Percentiles rank a stretch among this genome's conserved stretches.
Evolutionary conservation across 2,797 vertebrate species (phyloP).

Genomic region (Botia kubotai): DNA sequence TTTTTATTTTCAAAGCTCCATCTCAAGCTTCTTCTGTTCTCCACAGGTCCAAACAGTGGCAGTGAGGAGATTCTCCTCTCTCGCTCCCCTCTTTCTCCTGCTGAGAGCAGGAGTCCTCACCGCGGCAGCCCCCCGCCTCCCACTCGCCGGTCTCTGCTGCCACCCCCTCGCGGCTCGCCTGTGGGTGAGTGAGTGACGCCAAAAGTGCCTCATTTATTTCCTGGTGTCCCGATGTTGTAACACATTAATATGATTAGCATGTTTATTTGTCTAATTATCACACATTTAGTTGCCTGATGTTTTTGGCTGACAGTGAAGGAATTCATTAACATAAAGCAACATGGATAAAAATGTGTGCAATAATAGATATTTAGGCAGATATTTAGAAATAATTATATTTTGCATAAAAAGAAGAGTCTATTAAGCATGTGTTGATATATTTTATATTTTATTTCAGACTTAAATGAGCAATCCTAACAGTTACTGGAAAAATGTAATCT

Average conservation of each 20-base stretch:
- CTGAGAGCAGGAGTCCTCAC: slow-evolving; percentile 73
- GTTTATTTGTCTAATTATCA: slow-evolving; percentile 3
- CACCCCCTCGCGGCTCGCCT: slow-evolving; percentile 80
- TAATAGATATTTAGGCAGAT: not conserved
- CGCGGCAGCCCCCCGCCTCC: slow-evolving; percentile 68
- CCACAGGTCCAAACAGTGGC: slow-evolving; percentile 80
- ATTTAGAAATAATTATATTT: too few relatives aligned
- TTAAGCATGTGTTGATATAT: not conserved
- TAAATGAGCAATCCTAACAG: not conserved
- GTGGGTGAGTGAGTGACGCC: slow-evolving; percentile 81
- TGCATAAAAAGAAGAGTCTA: not conserved
- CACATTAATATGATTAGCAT: not conserved
- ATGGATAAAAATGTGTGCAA: not conserved
- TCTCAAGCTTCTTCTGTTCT: not conserved
- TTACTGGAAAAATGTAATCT: not conserved
- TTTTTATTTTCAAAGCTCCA: not conserved
- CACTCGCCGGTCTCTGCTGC: slow-evolving; percentile 82
- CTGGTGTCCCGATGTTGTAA: not conserved
- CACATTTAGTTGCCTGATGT: slow-evolving; percentile 6
- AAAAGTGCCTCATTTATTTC: not conserved
- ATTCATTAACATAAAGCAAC: not conserved
- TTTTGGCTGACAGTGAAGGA: slow-evolving; percentile 10
- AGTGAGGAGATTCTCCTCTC: slow-evolving; percentile 79
- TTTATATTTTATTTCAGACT: not conserved
- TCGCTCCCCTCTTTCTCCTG: slow-evolving; percentile 70